Percentiles rank a stretch among this genome's conserved stretches.
These are phyloP conservation scores for Chaenogobius annularis DNA, from an alignment of 2,113 vertebrate species.

Conservation along the genomic window DNA sequence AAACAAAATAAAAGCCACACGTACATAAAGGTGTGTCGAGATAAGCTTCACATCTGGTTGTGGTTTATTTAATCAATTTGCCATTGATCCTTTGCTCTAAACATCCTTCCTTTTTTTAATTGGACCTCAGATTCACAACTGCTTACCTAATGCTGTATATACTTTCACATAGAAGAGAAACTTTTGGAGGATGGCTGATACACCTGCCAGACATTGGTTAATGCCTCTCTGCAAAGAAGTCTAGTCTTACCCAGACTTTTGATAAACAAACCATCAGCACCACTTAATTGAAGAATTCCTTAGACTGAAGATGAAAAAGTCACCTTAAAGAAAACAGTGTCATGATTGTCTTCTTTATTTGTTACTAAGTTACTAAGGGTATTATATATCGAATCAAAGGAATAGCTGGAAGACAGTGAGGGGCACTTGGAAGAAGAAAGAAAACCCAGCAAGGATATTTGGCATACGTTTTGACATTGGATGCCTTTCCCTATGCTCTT, in stretches of 20 bases:
- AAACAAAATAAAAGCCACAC: constrained; percentile 46
- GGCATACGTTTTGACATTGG: neutral
- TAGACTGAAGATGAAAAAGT: neutral
- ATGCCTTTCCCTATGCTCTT: neutral
- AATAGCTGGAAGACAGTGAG: neutral
- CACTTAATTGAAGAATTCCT: constrained; percentile 10
- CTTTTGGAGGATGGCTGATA: constrained; percentile 22
- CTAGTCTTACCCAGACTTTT: constrained; percentile 12
- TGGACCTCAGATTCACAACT: constrained; percentile 5
- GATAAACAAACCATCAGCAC: constrained; percentile 2
- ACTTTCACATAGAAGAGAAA: constrained; percentile 10
- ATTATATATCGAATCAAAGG: neutral
- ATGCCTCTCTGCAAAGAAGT: constrained; percentile 16
- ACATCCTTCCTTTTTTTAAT: constrained; percentile 25
- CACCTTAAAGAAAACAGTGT: neutral
- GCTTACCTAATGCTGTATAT: constrained; percentile 26
- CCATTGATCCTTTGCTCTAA: constrained; percentile 19
- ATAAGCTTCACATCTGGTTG: constrained; percentile 28
- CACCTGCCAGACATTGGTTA: constrained; percentile 29
- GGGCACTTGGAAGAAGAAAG: neutral
- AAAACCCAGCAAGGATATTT: neutral
- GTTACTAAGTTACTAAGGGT: neutral
- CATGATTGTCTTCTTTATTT: neutral
- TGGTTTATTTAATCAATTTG: constrained; percentile 38
- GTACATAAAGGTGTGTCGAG: constrained; percentile 43